phyloP scores from a whole-genome alignment of 2,888 invertebrate genomes.

The Caenorhabditis sinica region DNA sequence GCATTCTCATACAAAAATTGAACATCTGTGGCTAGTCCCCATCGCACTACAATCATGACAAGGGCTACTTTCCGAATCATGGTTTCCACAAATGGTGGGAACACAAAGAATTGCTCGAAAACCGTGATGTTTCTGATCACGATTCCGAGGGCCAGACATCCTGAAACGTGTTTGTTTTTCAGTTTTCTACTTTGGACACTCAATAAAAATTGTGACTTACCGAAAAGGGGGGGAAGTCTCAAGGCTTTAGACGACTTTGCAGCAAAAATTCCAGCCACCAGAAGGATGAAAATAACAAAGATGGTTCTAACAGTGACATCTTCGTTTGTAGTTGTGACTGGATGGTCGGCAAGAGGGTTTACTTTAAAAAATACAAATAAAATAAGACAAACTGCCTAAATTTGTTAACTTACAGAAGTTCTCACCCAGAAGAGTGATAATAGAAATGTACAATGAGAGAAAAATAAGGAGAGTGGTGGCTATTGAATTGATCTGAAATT shows the following conservation, averaged over 20 bases:
- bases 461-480: conserved; percentile 49
- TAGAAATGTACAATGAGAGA: conserved; percentile 60
- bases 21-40: conserved; percentile 64
- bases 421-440: conserved; percentile 63
- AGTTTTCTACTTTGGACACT: background rate
- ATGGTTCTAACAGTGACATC: conserved; percentile 64
- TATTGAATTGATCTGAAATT: conserved; percentile 60
- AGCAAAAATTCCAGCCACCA: conserved; percentile 53
- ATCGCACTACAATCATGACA: conserved; percentile 63
- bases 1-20: conserved; percentile 53
- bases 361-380: conserved; percentile 25
- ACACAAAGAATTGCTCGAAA: conserved; percentile 53
- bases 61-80: conserved; percentile 65
- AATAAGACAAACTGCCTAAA: no score
- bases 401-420: conserved; percentile 64
- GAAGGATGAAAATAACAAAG: conserved; percentile 60
- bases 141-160: conserved; percentile 63
- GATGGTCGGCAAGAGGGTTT: conserved; percentile 61
- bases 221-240: conserved; percentile 60
- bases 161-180: conserved; percentile 26
- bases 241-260: conserved; percentile 53
- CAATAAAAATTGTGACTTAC: background rate
- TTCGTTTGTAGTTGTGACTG: conserved; percentile 39
- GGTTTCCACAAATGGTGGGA: conserved; percentile 62
- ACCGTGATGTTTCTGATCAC: conserved; percentile 52